Evolutionary conservation across 2,888 invertebrate species (phyloP), one percentile per base, ranked within the genome.

Genomic region (Himalopsyche kuldschensis): DNA sequence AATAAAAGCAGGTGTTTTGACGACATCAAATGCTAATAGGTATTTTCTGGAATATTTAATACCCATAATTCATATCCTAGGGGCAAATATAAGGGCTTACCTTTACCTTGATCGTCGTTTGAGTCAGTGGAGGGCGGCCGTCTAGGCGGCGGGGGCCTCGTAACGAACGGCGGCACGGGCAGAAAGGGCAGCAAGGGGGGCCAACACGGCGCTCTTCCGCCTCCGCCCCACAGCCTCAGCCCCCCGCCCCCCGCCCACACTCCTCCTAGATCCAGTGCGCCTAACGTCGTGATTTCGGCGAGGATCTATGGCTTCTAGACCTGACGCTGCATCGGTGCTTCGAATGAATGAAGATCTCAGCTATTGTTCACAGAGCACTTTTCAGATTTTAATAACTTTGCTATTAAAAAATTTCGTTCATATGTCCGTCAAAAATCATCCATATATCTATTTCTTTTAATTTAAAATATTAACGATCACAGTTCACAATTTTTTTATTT

Each of bases 221-320:
- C 79, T 10, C 55, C 55, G 78, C 82, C 85, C 84, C 85, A 85
- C 85, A 86, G 85, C 86, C 87, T 82, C 85, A 78, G 81, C 85
- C 84, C 41, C 83, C 81, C 35, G 83, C 81, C 87, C 87, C 85
- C 87, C 85, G 87, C 87, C 84, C 84, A 86, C 84, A 84, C 82
- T 85, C 83, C 86, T 87, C 86, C 84, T 85, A 82, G 83, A 84
- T 80, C 85, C 87, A 87, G 82, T 82, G 82, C 84, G n/a, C 84
- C 84, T 20, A 55, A 55, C 55, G 55, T 55, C 55, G 55, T 55
- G 55, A 55, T 55, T 55, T 55, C 55, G 55, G 55, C 55, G 55
- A 55, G 55, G 55, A 55, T 55, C 55, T 55, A 55, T 55, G 55
- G 55, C 55, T 55, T 55, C 55, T 55, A 55, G 55, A 55, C 55